Evolutionary conservation across 2,888 invertebrate species (phyloP).

Genomic region (Brachypterus glaber): DNA sequence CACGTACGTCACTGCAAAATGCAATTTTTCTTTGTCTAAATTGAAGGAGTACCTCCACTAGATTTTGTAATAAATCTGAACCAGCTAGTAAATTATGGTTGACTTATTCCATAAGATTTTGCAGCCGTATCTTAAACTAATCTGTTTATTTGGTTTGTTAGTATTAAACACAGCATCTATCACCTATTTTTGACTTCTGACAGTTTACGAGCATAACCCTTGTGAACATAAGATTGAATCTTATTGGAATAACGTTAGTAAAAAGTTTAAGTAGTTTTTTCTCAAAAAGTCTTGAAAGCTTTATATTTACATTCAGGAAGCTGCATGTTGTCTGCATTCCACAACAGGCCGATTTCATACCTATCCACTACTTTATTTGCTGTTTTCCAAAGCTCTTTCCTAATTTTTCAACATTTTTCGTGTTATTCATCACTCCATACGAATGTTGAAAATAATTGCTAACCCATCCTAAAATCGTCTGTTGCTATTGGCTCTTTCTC

Average conservation of each 20-base stretch:
- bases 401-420: no score
- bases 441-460: neutral
- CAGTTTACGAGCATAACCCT: constrained; percentile 8
- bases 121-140: no score
- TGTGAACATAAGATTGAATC: constrained; percentile 5
- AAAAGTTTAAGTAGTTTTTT: constrained; percentile 4
- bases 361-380: neutral
- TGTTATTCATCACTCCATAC: no score
- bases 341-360: no score
- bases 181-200: constrained; percentile 7
- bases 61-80: constrained; percentile 10
- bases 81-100: constrained; percentile 11
- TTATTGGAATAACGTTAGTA: constrained; percentile 5
- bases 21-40: constrained; percentile 6
- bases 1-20: constrained; percentile 9
- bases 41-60: constrained; percentile 7
- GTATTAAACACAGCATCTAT: constrained; percentile 8
- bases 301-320: constrained; percentile 1
- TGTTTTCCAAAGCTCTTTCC: constrained; percentile 3
- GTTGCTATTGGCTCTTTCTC: no score
- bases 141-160: no score
- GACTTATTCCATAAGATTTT: constrained; percentile 8
- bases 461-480: no score
- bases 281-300: no score
- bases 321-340: constrained; percentile 3